phyloP scores from a whole-genome alignment of 2,888 invertebrate genomes.

The Mythimna lalbum region DNA sequence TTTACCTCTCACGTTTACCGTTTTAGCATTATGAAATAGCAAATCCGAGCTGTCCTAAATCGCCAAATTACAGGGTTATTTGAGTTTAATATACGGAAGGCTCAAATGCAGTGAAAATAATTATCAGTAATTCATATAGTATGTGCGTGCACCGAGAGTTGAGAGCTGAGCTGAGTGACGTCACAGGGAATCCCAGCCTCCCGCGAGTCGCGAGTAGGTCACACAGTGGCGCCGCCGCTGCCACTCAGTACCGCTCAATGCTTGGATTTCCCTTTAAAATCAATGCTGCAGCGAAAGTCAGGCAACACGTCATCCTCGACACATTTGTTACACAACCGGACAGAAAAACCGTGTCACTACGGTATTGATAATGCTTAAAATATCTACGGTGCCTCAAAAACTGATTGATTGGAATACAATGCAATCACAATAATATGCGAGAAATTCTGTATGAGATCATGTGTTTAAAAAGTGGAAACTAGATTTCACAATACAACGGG shows the following conservation, averaged over 20 bases:
- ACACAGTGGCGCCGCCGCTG: conserved; percentile 36
- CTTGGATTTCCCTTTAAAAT: conserved; percentile 78
- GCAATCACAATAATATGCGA: conserved; percentile 5
- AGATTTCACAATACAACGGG: neutral
- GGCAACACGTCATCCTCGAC: conserved; percentile 79
- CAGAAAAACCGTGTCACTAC: conserved; percentile 78
- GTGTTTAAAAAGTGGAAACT: neutral
- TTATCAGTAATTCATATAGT: conserved; percentile 19
- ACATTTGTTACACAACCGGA: conserved; percentile 84
- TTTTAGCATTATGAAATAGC: neutral
- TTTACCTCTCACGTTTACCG: too few relatives aligned
- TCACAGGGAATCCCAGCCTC: conserved; percentile 78
- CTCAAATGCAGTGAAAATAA: conserved; percentile 16
- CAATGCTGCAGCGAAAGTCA: conserved; percentile 81
- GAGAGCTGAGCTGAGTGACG: conserved; percentile 42
- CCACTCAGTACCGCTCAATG: conserved; percentile 58
- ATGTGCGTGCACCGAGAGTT: conserved; percentile 11
- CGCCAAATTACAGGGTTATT: neutral
- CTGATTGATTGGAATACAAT: conserved; percentile 31
- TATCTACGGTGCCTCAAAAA: conserved; percentile 18
- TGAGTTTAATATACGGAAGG: neutral
- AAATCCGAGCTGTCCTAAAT: neutral
- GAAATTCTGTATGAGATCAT: neutral
- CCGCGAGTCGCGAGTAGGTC: conserved; percentile 57
- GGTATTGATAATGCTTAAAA: conserved; percentile 42